A percentile compares a stretch with the other conserved stretches of the same genome.
These are phyloP conservation scores for Anhinga rufa DNA, from an alignment of 2,113 vertebrate species.

Conservation along the genomic window DNA sequence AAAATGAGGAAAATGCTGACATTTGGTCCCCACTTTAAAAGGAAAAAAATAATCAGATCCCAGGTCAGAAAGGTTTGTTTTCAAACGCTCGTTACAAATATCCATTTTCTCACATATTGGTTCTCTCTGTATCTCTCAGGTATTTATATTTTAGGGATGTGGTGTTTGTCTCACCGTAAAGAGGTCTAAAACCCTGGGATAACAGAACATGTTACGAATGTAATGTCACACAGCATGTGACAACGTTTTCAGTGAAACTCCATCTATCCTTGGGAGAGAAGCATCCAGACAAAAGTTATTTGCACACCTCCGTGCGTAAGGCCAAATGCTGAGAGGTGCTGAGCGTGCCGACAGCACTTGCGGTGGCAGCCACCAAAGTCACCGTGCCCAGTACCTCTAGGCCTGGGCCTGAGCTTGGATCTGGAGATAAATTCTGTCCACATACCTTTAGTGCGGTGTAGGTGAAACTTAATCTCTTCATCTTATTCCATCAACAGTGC, in stretches of 20 bases:
- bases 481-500: not conserved
- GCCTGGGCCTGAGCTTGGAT: not conserved
- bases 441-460: not conserved
- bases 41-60: not conserved
- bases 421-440: not conserved
- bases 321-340: not conserved
- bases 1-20: not conserved
- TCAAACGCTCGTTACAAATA: not conserved
- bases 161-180: not conserved
- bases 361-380: fast-evolving
- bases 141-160: not conserved
- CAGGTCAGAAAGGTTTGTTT: not conserved
- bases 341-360: not conserved
- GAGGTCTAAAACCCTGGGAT: not conserved
- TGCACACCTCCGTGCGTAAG: not conserved
- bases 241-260: not conserved
- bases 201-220: not conserved
- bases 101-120: not conserved
- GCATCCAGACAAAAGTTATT: not conserved
- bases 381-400: not conserved
- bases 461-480: conserved; percentile 36
- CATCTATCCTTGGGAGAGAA: not conserved
- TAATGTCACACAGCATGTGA: not conserved
- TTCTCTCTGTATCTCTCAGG: not conserved
- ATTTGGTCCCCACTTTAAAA: not conserved